phyloP scores from a whole-genome alignment of 1,140 invertebrate species.

The Vanessa tameamea region DNA sequence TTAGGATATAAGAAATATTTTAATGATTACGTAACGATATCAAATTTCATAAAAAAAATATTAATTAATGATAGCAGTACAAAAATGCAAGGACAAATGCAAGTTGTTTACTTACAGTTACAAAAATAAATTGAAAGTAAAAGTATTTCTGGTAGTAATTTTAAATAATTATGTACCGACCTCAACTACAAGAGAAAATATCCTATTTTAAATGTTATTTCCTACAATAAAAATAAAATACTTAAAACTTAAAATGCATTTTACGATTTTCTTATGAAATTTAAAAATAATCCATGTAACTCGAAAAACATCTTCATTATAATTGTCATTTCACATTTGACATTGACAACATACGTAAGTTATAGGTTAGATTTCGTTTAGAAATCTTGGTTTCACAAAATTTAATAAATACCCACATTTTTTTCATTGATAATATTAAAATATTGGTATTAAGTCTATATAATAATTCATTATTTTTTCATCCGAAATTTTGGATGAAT shows the following conservation, averaged over 20 bases:
- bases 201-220: background rate
- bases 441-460: too few relatives aligned
- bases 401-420: too few relatives aligned
- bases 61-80: background rate
- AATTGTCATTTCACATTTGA: slow-evolving; percentile 2
- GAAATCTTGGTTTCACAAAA: background rate
- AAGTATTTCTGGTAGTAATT: background rate
- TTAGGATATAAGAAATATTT: background rate
- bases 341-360: background rate
- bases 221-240: background rate
- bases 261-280: background rate
- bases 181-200: background rate
- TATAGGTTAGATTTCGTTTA: slow-evolving; percentile 2
- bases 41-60: background rate
- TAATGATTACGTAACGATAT: background rate
- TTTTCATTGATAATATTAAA: too few relatives aligned
- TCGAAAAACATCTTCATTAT: background rate
- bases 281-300: background rate
- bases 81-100: background rate
- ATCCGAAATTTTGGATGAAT: too few relatives aligned
- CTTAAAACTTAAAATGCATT: slow-evolving; percentile 1
- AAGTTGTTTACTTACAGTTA: slow-evolving; percentile 15
- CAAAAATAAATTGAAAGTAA: background rate
- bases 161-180: background rate
- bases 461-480: too few relatives aligned